Conservation (phyloP, 2,888 invertebrate genomes). For the Shargacucullia verbasci region DNA sequence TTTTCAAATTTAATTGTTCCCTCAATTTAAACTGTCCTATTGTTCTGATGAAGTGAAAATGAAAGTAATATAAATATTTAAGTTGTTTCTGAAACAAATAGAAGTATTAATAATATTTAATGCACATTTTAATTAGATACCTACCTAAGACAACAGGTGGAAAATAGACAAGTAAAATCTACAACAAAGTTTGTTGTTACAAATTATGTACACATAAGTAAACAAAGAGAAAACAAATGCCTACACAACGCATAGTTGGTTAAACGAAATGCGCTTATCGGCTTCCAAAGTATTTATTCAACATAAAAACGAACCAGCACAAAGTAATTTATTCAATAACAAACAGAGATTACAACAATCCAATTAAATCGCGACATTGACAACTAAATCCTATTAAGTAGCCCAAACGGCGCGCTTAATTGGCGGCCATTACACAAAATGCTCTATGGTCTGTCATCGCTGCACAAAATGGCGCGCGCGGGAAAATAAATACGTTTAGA, state of each 20-base stretch:
- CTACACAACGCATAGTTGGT: conserved; percentile 11
- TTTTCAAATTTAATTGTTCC: conserved; percentile 37
- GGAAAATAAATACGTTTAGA: conserved; percentile 83
- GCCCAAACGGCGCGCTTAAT: conserved; percentile 79
- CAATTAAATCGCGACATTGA: conserved; percentile 85
- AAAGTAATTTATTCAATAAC: conserved; percentile 66
- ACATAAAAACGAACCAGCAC: conserved; percentile 47
- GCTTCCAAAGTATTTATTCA: conserved; percentile 41
- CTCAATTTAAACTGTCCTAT: conserved; percentile 40
- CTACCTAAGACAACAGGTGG: conserved; percentile 4
- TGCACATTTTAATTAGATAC: conserved; percentile 26
- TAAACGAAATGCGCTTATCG: conserved; percentile 35
- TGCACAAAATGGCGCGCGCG: conserved; percentile 81
- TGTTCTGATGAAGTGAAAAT: conserved; percentile 30
- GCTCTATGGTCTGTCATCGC: conserved; percentile 82
- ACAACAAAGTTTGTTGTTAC: conserved; percentile 14
- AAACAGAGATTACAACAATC: conserved; percentile 81
- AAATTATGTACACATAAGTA: conserved; percentile 1
- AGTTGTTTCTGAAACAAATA: conserved; percentile 36
- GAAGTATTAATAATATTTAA: conserved; percentile 34
- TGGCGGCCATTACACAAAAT: conserved; percentile 84
- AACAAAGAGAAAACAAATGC: conserved; percentile 18
- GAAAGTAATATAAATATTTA: conserved; percentile 20
- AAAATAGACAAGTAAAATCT: conserved; percentile 11
- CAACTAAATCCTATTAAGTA: conserved; percentile 86